Conservation (phyloP, 2,113 vertebrate species). For the Ceyx melanurus region DNA sequence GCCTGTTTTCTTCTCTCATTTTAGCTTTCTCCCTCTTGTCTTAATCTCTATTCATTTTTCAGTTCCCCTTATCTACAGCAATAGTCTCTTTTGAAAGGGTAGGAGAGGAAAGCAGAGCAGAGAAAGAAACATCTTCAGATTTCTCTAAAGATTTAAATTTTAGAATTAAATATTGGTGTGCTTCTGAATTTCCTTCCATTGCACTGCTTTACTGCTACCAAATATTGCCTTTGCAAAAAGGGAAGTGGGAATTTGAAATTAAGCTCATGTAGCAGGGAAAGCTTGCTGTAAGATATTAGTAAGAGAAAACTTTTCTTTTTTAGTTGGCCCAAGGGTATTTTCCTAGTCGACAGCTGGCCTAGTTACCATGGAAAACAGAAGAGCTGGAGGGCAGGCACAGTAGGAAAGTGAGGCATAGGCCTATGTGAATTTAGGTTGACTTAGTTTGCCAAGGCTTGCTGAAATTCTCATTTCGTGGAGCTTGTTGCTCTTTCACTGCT, state of each 20-base stretch:
- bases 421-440: not conserved
- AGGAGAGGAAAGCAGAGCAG: not conserved
- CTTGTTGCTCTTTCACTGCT: not conserved
- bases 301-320: constrained; percentile 18
- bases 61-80: accelerated
- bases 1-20: not conserved
- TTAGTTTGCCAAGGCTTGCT: not conserved
- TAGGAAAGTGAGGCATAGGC: not conserved
- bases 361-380: constrained; percentile 53
- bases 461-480: not conserved
- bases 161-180: not conserved
- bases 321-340: constrained; percentile 14
- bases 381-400: constrained; percentile 30
- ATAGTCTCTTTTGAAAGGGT: not conserved
- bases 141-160: not conserved
- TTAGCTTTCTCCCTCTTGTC: not conserved
- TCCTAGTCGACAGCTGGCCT: constrained; percentile 6
- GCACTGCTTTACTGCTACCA: not conserved
- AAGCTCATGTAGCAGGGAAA: not conserved
- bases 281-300: not conserved
- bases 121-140: not conserved
- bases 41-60: not conserved
- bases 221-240: constrained; percentile 11
- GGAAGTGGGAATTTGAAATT: constrained; percentile 9
- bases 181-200: not conserved